Percentiles rank a stretch among this genome's conserved stretches.
Conservation (phyloP, 2,113 vertebrate species). For the Anhinga anhinga region DNA sequence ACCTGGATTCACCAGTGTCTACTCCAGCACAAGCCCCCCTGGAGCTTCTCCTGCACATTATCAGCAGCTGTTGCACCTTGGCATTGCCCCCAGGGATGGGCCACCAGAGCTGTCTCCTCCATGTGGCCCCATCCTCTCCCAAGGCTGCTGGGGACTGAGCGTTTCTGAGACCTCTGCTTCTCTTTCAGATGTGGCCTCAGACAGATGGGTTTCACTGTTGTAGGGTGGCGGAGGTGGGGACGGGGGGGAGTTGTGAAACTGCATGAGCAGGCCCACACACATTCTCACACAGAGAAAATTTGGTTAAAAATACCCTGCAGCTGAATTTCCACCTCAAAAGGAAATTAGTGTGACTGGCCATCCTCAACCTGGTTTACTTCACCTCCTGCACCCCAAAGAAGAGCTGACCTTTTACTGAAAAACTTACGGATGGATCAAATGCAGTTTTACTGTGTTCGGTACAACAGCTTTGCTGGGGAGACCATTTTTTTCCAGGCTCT, state of each 20-base stretch:
- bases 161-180: not conserved
- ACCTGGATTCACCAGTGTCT: not conserved
- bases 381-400: not conserved
- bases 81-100: not conserved
- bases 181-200: not conserved
- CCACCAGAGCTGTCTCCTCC: not conserved
- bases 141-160: not conserved
- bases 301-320: not conserved
- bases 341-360: not conserved
- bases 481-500: not conserved
- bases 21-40: not conserved
- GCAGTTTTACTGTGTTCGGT: not conserved
- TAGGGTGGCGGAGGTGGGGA: too few species aligned
- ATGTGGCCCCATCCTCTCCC: not conserved
- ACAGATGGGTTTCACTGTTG: not conserved
- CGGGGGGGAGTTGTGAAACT: not conserved
- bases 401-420: not conserved
- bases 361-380: not conserved
- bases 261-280: not conserved
- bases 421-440: not conserved
- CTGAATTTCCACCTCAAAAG: not conserved
- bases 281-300: not conserved
- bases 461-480: not conserved
- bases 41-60: fast-evolving
- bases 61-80: not conserved